Conservation (phyloP, 2,113 vertebrate species). For the Grallaria varia region DNA sequence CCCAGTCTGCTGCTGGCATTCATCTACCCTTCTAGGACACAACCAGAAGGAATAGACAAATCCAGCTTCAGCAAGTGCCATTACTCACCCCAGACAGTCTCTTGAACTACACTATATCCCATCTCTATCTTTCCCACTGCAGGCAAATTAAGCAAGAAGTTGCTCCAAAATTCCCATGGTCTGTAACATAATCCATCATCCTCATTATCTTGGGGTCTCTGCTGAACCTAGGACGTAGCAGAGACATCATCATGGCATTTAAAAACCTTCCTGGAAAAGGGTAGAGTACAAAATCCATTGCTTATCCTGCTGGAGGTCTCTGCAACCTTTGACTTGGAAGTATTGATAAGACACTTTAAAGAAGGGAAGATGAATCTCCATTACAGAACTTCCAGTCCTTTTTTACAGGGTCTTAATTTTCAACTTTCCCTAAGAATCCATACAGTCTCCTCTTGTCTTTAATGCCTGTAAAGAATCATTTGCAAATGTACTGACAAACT, state of each 20-base stretch:
- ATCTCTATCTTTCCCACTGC: background rate
- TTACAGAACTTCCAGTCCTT: background rate
- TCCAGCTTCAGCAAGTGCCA: background rate
- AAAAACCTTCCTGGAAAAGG: background rate
- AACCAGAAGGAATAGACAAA: background rate
- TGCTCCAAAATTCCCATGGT: background rate
- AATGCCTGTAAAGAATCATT: background rate
- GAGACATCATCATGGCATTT: background rate
- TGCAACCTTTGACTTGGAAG: background rate
- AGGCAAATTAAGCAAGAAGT: background rate
- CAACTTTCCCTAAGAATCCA: background rate
- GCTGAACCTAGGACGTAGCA: background rate
- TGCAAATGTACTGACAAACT: background rate
- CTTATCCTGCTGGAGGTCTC: background rate
- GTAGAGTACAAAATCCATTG: background rate
- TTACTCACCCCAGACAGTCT: background rate
- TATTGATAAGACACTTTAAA: background rate
- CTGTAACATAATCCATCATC: background rate
- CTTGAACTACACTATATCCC: background rate
- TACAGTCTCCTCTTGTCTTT: background rate
- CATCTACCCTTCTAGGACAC: background rate
- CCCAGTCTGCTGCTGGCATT: background rate
- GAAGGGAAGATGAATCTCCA: background rate
- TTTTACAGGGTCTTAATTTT: background rate
- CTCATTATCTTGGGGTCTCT: background rate